Evolutionary conservation across 2,888 invertebrate genomes (phyloP).

Genomic region (Blastobasis lacticolella): DNA sequence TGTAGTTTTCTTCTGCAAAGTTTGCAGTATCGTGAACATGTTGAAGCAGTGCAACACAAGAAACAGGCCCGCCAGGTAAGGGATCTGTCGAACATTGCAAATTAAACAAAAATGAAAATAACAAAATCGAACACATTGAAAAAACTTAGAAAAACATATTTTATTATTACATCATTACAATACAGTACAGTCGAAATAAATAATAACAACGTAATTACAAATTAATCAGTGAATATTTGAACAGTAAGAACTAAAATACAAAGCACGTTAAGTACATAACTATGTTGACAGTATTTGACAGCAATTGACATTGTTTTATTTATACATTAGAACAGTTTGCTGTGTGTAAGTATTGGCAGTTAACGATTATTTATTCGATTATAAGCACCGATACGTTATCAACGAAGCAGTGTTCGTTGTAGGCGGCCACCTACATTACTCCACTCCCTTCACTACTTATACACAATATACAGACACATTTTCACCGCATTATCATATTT

Average conservation of each 20-base stretch:
- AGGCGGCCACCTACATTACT: too few relatives aligned
- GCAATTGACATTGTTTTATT: background rate
- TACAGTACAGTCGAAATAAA: conserved; percentile 36
- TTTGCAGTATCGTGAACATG: conserved; percentile 87
- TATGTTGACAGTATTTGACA: conserved; percentile 2
- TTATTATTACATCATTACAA: conserved; percentile 1
- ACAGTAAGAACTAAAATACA: conserved; percentile 32
- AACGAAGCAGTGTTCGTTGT: too few relatives aligned
- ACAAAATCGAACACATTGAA: background rate
- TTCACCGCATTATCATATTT: too few relatives aligned
- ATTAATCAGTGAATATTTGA: conserved; percentile 21
- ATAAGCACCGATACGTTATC: too few relatives aligned
- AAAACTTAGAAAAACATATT: background rate
- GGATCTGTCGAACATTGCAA: conserved; percentile 76
- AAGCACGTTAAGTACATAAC: conserved; percentile 29
- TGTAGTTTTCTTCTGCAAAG: conserved; percentile 88
- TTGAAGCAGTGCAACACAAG: conserved; percentile 92
- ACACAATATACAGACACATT: too few relatives aligned
- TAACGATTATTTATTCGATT: too few relatives aligned
- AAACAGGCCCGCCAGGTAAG: conserved; percentile 88
- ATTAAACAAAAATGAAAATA: conserved; percentile 36
- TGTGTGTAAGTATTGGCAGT: too few relatives aligned
- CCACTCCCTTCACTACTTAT: too few relatives aligned
- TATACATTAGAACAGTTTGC: too few relatives aligned
- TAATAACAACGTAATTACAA: conserved; percentile 28